Conservation (phyloP, 2,113 vertebrate species). For the Brachypodius melanocephalos region DNA sequence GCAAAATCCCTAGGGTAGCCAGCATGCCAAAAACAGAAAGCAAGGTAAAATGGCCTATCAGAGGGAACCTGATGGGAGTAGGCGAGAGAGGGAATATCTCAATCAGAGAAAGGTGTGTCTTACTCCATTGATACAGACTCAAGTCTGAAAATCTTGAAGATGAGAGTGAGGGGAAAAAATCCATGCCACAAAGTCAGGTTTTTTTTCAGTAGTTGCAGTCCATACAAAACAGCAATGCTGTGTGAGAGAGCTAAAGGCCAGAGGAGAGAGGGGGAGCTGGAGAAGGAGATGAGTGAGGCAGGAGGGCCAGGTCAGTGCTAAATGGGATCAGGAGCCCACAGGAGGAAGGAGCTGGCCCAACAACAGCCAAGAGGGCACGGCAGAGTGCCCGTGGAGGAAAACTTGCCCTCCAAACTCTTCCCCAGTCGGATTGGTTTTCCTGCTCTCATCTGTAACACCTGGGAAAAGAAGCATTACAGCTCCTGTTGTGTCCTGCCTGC, state of each 20-base stretch:
- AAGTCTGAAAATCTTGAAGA: neutral
- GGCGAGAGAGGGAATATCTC: neutral
- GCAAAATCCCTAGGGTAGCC: neutral
- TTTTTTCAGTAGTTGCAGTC: neutral
- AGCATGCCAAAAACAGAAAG: neutral
- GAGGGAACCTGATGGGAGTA: neutral
- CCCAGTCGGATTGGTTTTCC: neutral
- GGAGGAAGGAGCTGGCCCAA: neutral
- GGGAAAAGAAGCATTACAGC: neutral
- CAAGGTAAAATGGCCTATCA: neutral
- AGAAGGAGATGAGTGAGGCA: rapidly evolving
- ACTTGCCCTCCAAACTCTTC: neutral
- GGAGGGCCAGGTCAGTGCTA: neutral
- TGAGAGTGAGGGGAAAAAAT: neutral
- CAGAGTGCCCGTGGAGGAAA: neutral
- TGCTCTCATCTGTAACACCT: neutral
- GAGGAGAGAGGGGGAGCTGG: neutral
- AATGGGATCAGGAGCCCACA: neutral
- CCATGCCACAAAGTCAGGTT: neutral
- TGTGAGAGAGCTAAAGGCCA: neutral
- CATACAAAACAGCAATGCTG: neutral
- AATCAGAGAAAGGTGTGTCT: neutral
- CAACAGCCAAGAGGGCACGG: neutral
- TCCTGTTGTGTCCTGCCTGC: neutral
- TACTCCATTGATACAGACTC: neutral